Evolutionary conservation across 2,113 vertebrate genomes (phyloP).

Genomic region (Bothrops jararaca): DNA sequence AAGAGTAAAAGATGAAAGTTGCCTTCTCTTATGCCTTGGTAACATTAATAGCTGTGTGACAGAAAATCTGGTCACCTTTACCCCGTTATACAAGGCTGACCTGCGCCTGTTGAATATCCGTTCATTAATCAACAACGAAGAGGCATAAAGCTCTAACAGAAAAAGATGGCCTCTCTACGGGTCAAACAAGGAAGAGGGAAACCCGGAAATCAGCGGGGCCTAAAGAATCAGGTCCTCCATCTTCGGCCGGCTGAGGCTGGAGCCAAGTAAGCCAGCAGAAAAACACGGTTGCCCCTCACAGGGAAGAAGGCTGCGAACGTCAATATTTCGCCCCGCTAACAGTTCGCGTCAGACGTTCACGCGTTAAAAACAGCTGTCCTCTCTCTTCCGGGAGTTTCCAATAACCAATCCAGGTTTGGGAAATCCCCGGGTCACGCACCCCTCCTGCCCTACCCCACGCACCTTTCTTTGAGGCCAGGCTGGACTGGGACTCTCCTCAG

Average conservation of each 20-base stretch:
- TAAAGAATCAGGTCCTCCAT: background rate
- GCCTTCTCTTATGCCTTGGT: background rate
- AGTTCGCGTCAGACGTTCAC: background rate
- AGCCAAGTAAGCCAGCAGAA: background rate
- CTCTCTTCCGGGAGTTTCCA: background rate
- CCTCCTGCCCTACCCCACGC: slow-evolving; percentile 3
- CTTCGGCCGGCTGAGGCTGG: background rate
- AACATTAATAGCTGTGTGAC: background rate
- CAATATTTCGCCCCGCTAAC: background rate
- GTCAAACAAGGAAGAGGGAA: background rate
- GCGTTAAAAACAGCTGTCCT: background rate
- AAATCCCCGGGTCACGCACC: background rate
- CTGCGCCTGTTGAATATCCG: background rate
- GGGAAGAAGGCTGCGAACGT: background rate
- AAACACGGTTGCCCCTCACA: background rate
- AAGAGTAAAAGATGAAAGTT: background rate
- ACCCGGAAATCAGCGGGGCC: background rate
- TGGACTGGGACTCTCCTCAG: slow-evolving; percentile 29
- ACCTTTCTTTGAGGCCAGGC: slow-evolving; percentile 55
- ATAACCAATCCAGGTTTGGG: background rate
- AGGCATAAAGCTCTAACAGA: background rate
- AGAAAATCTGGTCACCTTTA: background rate
- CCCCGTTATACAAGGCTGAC: background rate
- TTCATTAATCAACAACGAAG: background rate
- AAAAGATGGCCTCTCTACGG: background rate